Base-by-base conservation (phyloP, 92 coral and sea anemone genomes). In the Nematostella vectensis region DNA sequence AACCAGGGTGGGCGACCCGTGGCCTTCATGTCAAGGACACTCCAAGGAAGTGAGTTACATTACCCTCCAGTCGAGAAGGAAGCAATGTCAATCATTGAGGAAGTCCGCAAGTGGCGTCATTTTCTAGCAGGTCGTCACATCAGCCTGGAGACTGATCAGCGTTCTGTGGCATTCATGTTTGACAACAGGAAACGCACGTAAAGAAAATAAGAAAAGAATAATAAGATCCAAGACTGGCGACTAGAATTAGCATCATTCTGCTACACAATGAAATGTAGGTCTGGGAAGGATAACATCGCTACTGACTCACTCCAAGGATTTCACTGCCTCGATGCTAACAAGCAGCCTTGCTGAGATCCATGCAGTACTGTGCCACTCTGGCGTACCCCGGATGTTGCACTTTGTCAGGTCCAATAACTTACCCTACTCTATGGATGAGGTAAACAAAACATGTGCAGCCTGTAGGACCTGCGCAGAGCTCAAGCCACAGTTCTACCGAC, bases 351-450 rank as follows among this genome's bases (percentile, higher is more conserved):
- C 3, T 0, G 75, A 66, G 27, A 60, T 75, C 12, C 81, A 75
- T 22, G 27, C 21, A 11, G 62, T 76, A 31, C 74, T 75, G 1
- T 75, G 70, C 37, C 76, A 75, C 25, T 74, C 73, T 4, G 78
- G 78, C 1, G 71, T 71, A 0, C 53, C 71, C 1, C 63, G 71
- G 22, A 59, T 74, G 76, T 27, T 54, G 10, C 69, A 68, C 53
- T 75, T 50, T 58, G 62, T 67, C 11, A 58, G 68, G 20, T 51
- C 71, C 0, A 62, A 63, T 31, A 75, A 75, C 50, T 53, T 75
- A 25, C 82, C 75, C 8, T 67, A 67, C 63, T 74, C 74, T 18
- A 67, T 67, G n/a, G 76, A 68, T 6, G 76, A 75, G 1, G 69
- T 75, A 4, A 75, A 59, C 27, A 54, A 16, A 36, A 22, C 23